Evolutionary conservation across 1,140 invertebrate genomes (phyloP).

Genomic region (Drosophila ananassae): DNA sequence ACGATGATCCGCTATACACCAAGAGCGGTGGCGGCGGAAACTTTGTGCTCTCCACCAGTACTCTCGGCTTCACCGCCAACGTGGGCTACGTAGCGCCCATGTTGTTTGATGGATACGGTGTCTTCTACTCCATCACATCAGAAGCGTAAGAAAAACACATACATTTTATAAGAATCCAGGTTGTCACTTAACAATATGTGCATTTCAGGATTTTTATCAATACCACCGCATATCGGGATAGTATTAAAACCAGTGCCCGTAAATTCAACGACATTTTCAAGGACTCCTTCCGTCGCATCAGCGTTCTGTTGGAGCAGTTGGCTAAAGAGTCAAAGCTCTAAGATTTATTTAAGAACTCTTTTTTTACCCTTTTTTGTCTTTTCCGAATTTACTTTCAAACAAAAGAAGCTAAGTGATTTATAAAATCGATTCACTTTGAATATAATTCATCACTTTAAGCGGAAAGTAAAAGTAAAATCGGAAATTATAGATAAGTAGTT

Average conservation of each 20-base stretch:
- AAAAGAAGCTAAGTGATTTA: too few species aligned
- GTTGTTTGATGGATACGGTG: constrained; percentile 87
- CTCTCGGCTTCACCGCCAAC: constrained; percentile 86
- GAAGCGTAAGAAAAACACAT: constrained; percentile 43
- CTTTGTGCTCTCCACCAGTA: constrained; percentile 87
- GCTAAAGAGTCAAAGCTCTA: constrained; percentile 54
- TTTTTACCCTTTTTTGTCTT: background rate
- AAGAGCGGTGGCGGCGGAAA: constrained; percentile 88
- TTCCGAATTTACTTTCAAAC: background rate
- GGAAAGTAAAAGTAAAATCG: background rate
- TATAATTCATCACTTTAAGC: background rate
- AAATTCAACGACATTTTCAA: constrained; percentile 71
- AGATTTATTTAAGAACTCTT: background rate
- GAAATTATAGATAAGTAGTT: background rate
- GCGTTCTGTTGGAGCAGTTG: constrained; percentile 50
- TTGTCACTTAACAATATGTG: background rate
- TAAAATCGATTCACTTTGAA: too few species aligned
- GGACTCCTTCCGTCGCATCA: constrained; percentile 73
- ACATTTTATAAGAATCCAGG: background rate
- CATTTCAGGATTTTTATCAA: constrained; percentile 66
- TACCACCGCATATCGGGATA: constrained; percentile 72
- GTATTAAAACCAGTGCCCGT: constrained; percentile 75
- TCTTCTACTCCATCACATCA: constrained; percentile 85
- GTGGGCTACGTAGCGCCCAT: constrained; percentile 87
- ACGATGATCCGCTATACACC: constrained; percentile 85